Evolutionary conservation across 1,140 invertebrate species (phyloP), one percentile per base, ranked within the genome.

Genomic region (Drosophila dunni): DNA sequence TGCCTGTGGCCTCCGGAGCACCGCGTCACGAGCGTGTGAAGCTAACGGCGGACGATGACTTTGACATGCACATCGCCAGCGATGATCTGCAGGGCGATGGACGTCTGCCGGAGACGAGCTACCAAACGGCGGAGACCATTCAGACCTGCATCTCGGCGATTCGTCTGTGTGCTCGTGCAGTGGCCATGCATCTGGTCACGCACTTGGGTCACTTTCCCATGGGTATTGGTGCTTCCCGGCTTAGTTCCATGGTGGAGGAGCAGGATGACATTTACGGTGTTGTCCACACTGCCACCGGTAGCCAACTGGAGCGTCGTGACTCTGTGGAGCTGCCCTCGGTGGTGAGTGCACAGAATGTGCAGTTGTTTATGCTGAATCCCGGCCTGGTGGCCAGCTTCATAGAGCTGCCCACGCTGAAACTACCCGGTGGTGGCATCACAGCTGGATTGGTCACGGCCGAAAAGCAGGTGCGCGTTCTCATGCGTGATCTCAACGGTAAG

Each of bases 401-500:
- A n/a, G 97, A 99, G 92, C 92, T 99, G 51, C 97, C 97, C n/a
- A 95, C 97, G 7, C 91, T 98, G 44, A 96, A 97, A 84, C 94
- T 96, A 44, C 96, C 97, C 3, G 96, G 96, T 6, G 97, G 96
- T 24, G 96, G 96, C n/a, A 95, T 97, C 15, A 97, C 97, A 0
- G 96, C 96, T 4, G 95, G 95, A 15, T 72, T 95, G 33, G 92
- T 94, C 38, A 95, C 95, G 0, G 95, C 95, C 9, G 94, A 95
- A 70, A 94, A 94, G 81, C 95, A 93, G 95, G 97, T 98, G 20
- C 94, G 98, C 33, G 95, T 99, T 17, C 94, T 99, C 9, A 93
- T 99, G 51, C 94, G 98, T 34, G 98, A 99, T 93, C 93, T 99
- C n/a, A 96, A 97, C 51, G 98, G 98, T n/a, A 99, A 99, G 93